phyloP scores from a whole-genome alignment of 30 jellyfish, hydroid and myxozoan genomes.

The Chironex yamaguchii region DNA sequence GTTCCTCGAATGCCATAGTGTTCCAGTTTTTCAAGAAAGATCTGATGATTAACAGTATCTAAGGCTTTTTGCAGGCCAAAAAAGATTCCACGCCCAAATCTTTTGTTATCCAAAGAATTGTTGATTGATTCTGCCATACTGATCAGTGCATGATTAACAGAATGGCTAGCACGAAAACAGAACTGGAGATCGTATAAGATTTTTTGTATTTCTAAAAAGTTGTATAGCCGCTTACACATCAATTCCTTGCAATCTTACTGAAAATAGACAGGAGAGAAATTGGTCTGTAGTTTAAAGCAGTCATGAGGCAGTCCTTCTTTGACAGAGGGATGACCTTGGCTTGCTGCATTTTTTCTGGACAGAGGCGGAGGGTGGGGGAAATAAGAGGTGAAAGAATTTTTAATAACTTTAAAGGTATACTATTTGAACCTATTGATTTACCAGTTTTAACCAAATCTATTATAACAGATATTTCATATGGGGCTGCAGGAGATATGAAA shows the following conservation, averaged over 20 bases:
- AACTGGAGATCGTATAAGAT: conserved; percentile 57
- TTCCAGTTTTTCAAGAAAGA: conserved; percentile 17
- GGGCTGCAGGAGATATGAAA: conserved; percentile 16
- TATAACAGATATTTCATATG: conserved; percentile 48
- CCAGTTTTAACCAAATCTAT: conserved; percentile 51
- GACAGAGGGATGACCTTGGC: conserved; percentile 62
- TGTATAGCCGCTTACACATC: conserved; percentile 39
- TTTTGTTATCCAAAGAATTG: conserved; percentile 32
- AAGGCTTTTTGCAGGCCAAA: conserved; percentile 38
- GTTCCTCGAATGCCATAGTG: conserved; percentile 24
- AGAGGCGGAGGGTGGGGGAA: conserved; percentile 51
- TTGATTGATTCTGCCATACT: conserved; percentile 29
- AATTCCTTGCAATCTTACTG: conserved; percentile 16
- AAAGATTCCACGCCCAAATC: conserved; percentile 58
- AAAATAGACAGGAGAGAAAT: conserved; percentile 18
- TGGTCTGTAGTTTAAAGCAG: conserved; percentile 5
- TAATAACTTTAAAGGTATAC: conserved; percentile 53
- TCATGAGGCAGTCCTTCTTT: conserved; percentile 24
- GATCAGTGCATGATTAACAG: conserved; percentile 47
- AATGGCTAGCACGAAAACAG: conserved; percentile 56
- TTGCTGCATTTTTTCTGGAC: conserved; percentile 39
- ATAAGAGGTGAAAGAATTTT: conserved; percentile 31
- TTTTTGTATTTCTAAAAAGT: conserved; percentile 16
- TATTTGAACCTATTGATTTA: conserved; percentile 63
- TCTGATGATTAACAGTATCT: conserved; percentile 20